Base-by-base conservation (phyloP, 2,797 vertebrate species). In the Coreius guichenoti region DNA sequence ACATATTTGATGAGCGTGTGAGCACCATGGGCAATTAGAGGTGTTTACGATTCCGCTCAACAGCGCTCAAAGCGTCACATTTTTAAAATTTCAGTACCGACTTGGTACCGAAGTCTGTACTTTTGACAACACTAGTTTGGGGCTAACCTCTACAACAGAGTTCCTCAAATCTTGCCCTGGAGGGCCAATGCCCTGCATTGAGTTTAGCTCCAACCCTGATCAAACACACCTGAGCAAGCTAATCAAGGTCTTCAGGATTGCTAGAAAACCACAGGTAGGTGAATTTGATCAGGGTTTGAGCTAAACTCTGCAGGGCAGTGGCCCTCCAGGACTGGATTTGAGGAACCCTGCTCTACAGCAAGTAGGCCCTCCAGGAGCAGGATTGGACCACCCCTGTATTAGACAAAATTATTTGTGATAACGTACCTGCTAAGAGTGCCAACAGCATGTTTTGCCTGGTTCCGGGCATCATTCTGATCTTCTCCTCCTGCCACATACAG, bases 391-490 rank as follows among this genome's bases (percentile, higher is more conserved):
- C 33, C 29, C 29, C 31, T 9, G 14, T 36, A 56, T 65, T 14
- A 33, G 1, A 9, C 1, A 26, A 21, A 39, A 43, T 78, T 26
- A 39, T 8, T 29, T 68, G 8, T 19, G 26, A 61, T 80, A 74
- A 31, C 14, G 1, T 90, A 96, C 96, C 96, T 97, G 96, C 94
- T 96, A 13, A 97, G 93, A 33, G 93, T 96, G 93, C 93, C 95
- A 89, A 97, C 95, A 0, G 96, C 95, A 8, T 97, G 96, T 86
- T 97, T 97, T 89, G 96, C 96, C 91, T 97, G 96, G 93, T 96
- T 97, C 49, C 96, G 93, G 7, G 95, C 95, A 26, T 97, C 95
- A 0, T 96, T 97, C 92, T 97, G 96, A 92, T 96, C 96, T 91
- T 97, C 96, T 49, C 96, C 96, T 54, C 96, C 96, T 0, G 95